These are phyloP conservation scores for Astropecten irregularis DNA, from an alignment of 53 echinoderm and acorn worm species.

Conservation along the genomic window DNA sequence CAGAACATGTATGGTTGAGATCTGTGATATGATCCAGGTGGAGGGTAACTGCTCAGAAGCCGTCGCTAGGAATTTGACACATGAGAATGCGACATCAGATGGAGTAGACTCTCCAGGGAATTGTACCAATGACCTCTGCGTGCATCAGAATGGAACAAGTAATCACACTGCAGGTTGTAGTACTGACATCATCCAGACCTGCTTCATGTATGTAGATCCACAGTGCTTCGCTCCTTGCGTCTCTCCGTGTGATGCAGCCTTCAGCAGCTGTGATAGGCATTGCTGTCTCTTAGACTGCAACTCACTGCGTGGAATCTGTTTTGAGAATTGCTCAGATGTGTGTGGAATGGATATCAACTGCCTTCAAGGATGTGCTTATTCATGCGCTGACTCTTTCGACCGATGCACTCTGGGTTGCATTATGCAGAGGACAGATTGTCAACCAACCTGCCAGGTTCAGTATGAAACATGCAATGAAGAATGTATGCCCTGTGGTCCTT, in stretches of 20 bases:
- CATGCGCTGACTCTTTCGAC: constrained; percentile 32
- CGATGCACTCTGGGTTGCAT: constrained; percentile 51
- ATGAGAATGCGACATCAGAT: constrained; percentile 5
- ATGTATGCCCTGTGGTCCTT: constrained; percentile 18
- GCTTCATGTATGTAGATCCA: neutral
- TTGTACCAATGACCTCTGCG: neutral
- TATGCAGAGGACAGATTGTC: constrained; percentile 28
- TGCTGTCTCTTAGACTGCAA: constrained; percentile 45
- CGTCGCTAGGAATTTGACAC: neutral
- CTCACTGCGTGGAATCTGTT: neutral
- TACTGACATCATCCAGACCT: neutral
- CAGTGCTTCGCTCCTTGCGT: constrained; percentile 23
- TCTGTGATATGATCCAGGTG: neutral
- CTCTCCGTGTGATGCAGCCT: neutral
- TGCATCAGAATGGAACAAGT: neutral
- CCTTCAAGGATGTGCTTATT: constrained; percentile 18
- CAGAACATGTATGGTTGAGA: constrained; percentile 32
- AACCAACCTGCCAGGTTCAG: constrained; percentile 16
- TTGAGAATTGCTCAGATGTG: constrained; percentile 46
- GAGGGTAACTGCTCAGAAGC: neutral
- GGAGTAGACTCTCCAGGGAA: neutral
- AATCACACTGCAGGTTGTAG: neutral
- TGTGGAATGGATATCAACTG: constrained; percentile 26
- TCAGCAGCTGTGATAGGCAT: constrained; percentile 2
- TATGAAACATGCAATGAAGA: constrained; percentile 1